phyloP scores from a whole-genome alignment of 2,113 vertebrate species.

The Strix aluco region DNA sequence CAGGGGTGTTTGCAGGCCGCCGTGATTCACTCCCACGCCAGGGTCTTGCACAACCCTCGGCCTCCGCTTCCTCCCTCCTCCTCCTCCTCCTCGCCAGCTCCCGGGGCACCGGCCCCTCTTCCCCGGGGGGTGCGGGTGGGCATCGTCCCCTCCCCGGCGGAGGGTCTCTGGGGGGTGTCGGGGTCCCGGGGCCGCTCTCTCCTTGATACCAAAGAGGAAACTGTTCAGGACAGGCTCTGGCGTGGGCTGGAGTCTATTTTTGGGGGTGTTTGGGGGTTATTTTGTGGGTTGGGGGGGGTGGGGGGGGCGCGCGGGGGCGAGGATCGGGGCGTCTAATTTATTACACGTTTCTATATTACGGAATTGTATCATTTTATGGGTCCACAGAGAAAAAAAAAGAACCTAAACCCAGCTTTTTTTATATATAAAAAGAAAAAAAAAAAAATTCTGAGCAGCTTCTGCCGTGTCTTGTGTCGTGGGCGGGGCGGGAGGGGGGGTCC shows the following conservation, averaged over 20 bases:
- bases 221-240: not conserved
- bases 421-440: not conserved
- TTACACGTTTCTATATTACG: slow-evolving; percentile 70
- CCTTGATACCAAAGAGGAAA: slow-evolving; percentile 75
- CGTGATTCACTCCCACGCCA: slow-evolving; percentile 3
- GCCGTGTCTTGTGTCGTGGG: too few species aligned
- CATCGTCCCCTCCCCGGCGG: fast-evolving
- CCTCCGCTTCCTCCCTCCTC: not conserved
- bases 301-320: slow-evolving; percentile 1
- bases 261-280: not conserved
- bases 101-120: not conserved
- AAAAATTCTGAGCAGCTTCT: not conserved
- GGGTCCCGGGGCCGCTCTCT: not conserved
- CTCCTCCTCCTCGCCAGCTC: not conserved
- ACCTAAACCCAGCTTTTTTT: slow-evolving; percentile 30
- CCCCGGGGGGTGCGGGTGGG: not conserved
- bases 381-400: not conserved
- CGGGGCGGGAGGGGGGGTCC: not conserved
- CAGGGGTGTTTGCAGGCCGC: not conserved
- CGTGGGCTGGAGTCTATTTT: not conserved
- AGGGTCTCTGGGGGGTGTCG: not conserved
- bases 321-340: slow-evolving; percentile 68
- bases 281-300: slow-evolving; percentile 38
- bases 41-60: not conserved
- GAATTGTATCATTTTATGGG: slow-evolving; percentile 72